Evolutionary conservation across 92 coral and sea anemone genomes (phyloP), one percentile per base, ranked within the genome.

Genomic region (Palythoa heliodiscus): DNA sequence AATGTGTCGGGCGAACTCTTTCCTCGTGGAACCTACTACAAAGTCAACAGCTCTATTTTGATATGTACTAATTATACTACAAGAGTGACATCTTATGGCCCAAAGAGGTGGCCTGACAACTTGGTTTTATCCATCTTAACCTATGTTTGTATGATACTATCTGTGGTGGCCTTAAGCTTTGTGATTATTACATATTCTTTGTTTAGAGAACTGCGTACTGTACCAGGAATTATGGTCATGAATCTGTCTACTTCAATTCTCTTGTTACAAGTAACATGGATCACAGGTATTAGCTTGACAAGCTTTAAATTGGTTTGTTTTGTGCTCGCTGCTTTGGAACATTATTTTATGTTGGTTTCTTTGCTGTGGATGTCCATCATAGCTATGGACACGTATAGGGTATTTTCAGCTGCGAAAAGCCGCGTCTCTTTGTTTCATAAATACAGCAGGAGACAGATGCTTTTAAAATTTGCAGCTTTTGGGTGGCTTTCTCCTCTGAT

Each of bases 201-300:
- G 23, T 85, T 74, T 38, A 63, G 80, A 2, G 82, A 85, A 74
- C 54, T 85, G 10, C 57, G 83, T 8, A 74, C 88, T 19, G 43
- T 63, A 0, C 88, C 88, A 17, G 67, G 88, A 13, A 58, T 85
- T 19, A 71, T 70, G 17, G 54, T 83, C 0, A 83, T 83, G 80
- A 20, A 75, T 71, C 73, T 83, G 20, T 55, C 70, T 0, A 57
- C 78, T 11, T 83, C 87, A 19, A 71, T 71, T 37, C 70, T 83
- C 8, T 70, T 60, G 14, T 25, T 77, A 3, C 80, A 83, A 39
- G 23, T 37, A 4, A 7, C 52, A 35, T 83, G 87, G 87, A 13
- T 83, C 6, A 11, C 53, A 11, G 87, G 71, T 3, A 71, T 68
- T 7, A 37, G 29, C 3, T 43, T 48, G 39, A 71, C 52, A 4